Percentiles rank a stretch among this genome's conserved stretches.
Evolutionary conservation across 2,888 invertebrate genomes (phyloP).

Genomic region (Micoletzkya japonica): DNA sequence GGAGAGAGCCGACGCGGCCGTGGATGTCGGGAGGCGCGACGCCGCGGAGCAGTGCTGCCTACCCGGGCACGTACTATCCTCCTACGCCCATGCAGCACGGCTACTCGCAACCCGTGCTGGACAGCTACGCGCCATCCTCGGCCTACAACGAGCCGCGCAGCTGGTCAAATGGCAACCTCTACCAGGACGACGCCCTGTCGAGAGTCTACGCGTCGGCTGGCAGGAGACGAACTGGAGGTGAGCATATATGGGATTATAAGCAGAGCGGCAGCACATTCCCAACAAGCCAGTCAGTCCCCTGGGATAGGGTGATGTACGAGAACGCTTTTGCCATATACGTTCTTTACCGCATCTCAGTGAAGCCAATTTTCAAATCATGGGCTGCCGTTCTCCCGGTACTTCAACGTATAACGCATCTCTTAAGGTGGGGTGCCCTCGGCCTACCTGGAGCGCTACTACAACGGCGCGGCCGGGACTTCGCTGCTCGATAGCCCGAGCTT

Average conservation of each 20-base stretch:
- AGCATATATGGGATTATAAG: no score
- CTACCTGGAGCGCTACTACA: slow-evolving; percentile 15
- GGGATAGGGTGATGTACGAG: no score
- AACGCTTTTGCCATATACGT: background rate
- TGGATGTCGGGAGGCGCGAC: slow-evolving; percentile 4
- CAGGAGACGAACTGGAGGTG: slow-evolving; percentile 36
- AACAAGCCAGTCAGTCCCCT: no score
- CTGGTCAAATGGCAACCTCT: slow-evolving; percentile 26
- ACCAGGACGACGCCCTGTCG: slow-evolving; percentile 42
- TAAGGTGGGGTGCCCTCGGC: slow-evolving; percentile 20
- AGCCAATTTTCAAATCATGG: no score
- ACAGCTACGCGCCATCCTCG: background rate
- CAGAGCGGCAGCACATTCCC: no score
- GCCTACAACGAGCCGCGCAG: background rate
- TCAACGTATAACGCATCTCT: background rate
- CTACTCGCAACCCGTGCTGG: slow-evolving; percentile 19
- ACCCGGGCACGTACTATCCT: slow-evolving; percentile 1
- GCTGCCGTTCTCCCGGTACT: no score
- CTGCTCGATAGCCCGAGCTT: slow-evolving; percentile 20
- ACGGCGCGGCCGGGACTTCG: background rate
- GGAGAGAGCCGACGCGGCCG: background rate
- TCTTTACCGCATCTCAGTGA: background rate
- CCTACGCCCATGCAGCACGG: background rate
- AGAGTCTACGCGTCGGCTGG: slow-evolving; percentile 47
- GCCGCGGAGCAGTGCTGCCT: background rate